Base-by-base conservation (phyloP, 1,140 invertebrate species). In the Pararge aegeria region DNA sequence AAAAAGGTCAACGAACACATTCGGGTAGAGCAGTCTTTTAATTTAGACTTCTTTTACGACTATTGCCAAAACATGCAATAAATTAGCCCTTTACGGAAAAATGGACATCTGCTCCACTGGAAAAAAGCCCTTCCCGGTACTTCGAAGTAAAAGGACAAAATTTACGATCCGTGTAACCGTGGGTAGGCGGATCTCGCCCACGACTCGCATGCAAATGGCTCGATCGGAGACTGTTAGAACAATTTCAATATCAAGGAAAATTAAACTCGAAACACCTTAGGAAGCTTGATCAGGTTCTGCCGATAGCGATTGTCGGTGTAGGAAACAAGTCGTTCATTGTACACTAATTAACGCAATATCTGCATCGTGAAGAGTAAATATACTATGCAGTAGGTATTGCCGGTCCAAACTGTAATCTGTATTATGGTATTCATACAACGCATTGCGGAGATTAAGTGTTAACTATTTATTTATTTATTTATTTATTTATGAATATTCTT, bases 111-210 rank as follows among this genome's bases (percentile, higher is more conserved):
- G 85, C 64, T 85, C 69, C 73, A 75, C 64, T 68, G 68, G 69
- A 77, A 84, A 87, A 87, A 87, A 78, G 66, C 74, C 76, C 73
- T 80, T 68, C 77, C 78, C 80, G 68, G 72, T 78, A 84, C 69
- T 83, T 81, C 61, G 71, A 80, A 82, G 78, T 82, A 84, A 84
- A 85, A 86, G 77, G 81, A 86, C 81, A 74, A 83, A 89, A 86
- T 87, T 86, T 86, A 89, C 81, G 83, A 82, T 66, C 75, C 73
- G 73, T 78, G 75, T 87, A 80, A 75, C 72, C 75, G 78, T 83
- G 80, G 80, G 82, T 87, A 82, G 82, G 75, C 77, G 77, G 74
- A 75, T 61, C 70, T 69, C 83, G 73, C 78, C 80, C 71, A 84
- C 78, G 78, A 75, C 69, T 64, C 74, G 82, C 83, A 86, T 89